Evolutionary conservation across 2,113 vertebrate genomes (phyloP).

Genomic region (Cairina moschata): DNA sequence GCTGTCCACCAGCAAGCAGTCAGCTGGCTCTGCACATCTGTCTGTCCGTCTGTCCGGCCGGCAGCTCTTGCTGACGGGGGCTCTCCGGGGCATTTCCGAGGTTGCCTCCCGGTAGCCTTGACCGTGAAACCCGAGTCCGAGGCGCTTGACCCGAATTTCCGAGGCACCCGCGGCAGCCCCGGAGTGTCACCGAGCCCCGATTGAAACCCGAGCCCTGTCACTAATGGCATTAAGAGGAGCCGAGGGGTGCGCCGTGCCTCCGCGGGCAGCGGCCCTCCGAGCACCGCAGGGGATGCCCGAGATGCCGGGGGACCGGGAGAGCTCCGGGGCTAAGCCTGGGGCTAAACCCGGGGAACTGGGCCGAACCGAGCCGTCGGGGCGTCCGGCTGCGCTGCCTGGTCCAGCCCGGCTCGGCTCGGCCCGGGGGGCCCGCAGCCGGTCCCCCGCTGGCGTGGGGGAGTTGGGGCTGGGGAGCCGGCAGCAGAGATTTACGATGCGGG

Average conservation of each 20-base stretch:
- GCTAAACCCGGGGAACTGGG: too few relatives aligned
- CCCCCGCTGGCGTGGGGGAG: conserved; percentile 86
- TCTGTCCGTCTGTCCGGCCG: not conserved
- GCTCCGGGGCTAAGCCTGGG: not conserved
- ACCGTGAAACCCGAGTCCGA: conserved; percentile 64
- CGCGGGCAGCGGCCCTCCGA: not conserved
- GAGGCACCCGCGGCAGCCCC: conserved; percentile 56
- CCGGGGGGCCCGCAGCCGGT: conserved; percentile 69
- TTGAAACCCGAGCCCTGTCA: conserved; percentile 72
- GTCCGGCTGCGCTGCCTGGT: not conserved
- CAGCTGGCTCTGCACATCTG: not conserved
- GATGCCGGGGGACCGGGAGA: not conserved
- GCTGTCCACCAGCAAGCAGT: not conserved
- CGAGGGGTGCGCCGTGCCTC: not conserved
- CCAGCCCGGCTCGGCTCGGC: not conserved
- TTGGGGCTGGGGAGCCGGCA: conserved; percentile 79
- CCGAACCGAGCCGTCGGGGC: not conserved
- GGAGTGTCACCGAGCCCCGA: conserved; percentile 59
- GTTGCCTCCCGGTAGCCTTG: conserved; percentile 62
- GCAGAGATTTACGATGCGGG: conserved; percentile 88
- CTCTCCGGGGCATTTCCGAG: conserved; percentile 2
- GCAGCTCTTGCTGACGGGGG: not conserved
- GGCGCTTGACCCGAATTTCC: conserved; percentile 72
- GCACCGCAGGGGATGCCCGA: not conserved
- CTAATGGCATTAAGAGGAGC: conserved; percentile 76